Conservation (phyloP, 2,113 vertebrate species). For the Pygoscelis adeliae region DNA sequence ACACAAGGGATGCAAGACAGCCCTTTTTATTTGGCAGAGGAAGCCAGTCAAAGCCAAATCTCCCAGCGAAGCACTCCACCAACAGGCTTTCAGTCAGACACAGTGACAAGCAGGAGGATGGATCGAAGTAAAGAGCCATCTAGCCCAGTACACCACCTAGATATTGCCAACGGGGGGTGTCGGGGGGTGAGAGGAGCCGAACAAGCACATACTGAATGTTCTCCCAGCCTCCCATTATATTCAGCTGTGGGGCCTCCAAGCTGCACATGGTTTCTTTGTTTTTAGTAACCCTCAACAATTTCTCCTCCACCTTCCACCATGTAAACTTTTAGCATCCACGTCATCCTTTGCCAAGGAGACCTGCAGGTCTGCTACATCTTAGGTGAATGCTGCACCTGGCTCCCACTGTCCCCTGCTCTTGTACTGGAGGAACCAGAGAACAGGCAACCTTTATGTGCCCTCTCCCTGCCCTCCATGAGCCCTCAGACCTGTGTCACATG, state of each 20-base stretch:
- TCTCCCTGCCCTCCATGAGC: background rate
- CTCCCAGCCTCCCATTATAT: background rate
- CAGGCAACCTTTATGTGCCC: background rate
- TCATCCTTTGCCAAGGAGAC: background rate
- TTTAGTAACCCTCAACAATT: background rate
- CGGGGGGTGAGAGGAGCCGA: background rate
- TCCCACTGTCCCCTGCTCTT: background rate
- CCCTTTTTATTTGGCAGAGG: background rate
- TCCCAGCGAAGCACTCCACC: background rate
- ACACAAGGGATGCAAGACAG: background rate
- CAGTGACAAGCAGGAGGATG: background rate
- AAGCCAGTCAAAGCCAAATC: background rate
- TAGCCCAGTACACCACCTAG: background rate
- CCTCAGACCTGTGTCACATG: background rate
- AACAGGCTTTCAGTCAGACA: background rate
- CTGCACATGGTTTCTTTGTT: background rate
- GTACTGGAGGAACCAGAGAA: background rate
- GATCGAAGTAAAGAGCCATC: background rate
- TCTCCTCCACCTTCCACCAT: background rate
- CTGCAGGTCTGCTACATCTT: background rate
- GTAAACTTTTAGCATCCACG: background rate
- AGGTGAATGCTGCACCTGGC: background rate
- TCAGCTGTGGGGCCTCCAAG: background rate
- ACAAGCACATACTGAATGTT: background rate
- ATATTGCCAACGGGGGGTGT: background rate